Conservation (phyloP, 2,888 invertebrate species). For the Noctua fimbriata region DNA sequence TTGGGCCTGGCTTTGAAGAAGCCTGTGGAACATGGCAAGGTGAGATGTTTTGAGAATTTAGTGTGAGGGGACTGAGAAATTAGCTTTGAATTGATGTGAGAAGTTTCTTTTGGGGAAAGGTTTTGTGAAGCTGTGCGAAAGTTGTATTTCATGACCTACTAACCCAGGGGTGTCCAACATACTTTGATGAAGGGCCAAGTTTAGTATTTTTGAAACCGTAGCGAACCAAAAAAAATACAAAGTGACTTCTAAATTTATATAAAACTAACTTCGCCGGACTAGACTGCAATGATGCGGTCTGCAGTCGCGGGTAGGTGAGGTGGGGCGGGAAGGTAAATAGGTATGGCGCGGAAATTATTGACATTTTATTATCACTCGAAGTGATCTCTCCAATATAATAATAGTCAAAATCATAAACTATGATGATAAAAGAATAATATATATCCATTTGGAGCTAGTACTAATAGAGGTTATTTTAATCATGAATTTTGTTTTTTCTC, state of each 20-base stretch:
- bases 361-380: too few species aligned
- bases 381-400: background rate
- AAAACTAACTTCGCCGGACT: too few species aligned
- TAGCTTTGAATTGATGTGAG: background rate
- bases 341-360: too few species aligned
- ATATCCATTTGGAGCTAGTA: background rate
- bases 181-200: too few species aligned
- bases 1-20: constrained; percentile 90
- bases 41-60: constrained; percentile 46
- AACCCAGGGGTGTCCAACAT: too few species aligned
- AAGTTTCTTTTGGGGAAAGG: background rate
- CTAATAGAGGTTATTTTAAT: background rate
- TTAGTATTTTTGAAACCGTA: too few species aligned
- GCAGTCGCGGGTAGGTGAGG: too few species aligned
- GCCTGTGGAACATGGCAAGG: constrained; percentile 82
- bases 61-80: background rate
- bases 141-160: background rate
- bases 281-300: too few species aligned
- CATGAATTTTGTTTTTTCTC: too few species aligned
- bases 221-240: too few species aligned
- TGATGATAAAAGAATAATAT: background rate
- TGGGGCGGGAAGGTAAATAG: too few species aligned
- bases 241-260: too few species aligned
- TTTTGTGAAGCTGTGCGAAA: background rate
- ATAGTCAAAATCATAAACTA: background rate